A percentile compares a stretch with the other conserved stretches of the same genome.
Evolutionary conservation across 2,113 vertebrate genomes (phyloP).

Genomic region (Serinus canaria): DNA sequence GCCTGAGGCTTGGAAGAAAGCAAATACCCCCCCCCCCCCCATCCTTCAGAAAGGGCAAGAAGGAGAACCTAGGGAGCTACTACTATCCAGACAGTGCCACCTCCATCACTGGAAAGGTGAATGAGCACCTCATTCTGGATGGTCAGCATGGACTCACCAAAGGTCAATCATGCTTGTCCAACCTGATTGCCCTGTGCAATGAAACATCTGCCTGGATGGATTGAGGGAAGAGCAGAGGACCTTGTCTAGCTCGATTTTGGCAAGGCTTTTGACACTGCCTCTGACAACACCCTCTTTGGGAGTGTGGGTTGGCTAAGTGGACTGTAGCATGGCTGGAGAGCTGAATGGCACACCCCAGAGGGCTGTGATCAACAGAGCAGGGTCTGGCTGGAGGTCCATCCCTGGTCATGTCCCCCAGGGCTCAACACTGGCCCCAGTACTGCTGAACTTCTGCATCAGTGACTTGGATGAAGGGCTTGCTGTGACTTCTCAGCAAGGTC

Average conservation of each 20-base stretch:
- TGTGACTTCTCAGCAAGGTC: background rate
- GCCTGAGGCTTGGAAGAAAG: background rate
- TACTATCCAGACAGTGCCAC: background rate
- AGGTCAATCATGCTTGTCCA: background rate
- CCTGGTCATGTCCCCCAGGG: background rate
- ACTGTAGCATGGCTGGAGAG: background rate
- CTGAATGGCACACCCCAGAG: background rate
- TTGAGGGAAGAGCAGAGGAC: background rate
- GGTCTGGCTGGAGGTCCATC: background rate
- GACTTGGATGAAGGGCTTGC: background rate
- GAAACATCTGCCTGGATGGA: background rate
- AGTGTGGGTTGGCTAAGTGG: background rate
- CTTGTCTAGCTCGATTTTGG: accelerated
- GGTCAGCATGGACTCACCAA: background rate
- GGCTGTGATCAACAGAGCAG: accelerated
- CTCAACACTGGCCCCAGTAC: background rate
- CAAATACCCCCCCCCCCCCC: background rate
- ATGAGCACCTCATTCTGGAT: background rate
- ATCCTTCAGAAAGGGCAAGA: background rate
- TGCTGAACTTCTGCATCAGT: background rate
- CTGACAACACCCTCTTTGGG: background rate
- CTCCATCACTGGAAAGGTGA: background rate
- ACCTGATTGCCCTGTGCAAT: background rate
- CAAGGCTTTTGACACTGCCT: background rate
- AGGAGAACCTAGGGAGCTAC: background rate